phyloP scores from a whole-genome alignment of 2,797 vertebrate genomes.

The Coranthus polyacanthus region DNA sequence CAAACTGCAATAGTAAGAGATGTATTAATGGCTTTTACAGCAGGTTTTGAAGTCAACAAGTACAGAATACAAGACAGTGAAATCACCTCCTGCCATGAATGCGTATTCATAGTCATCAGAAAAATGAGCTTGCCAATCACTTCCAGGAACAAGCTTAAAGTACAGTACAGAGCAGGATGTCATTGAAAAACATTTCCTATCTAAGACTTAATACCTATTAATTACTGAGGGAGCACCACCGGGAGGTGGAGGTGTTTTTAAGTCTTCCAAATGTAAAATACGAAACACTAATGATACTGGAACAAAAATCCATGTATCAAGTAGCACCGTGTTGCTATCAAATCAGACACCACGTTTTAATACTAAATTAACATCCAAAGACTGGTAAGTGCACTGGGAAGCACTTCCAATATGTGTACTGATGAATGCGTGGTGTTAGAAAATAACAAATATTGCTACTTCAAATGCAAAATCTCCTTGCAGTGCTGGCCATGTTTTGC shows the following conservation, averaged over 20 bases:
- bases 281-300: constrained; percentile 47
- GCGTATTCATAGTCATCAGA: constrained; percentile 75
- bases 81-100: constrained; percentile 69
- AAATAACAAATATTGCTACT: constrained; percentile 67
- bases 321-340: constrained; percentile 52
- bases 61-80: constrained; percentile 62
- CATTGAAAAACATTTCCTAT: constrained; percentile 77
- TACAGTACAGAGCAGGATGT: constrained; percentile 71
- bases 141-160: constrained; percentile 71
- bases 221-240: constrained; percentile 73
- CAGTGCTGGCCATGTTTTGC: constrained; percentile 47
- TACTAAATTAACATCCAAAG: constrained; percentile 65
- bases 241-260: constrained; percentile 59
- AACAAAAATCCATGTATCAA: constrained; percentile 28
- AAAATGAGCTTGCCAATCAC: constrained; percentile 81
- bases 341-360: constrained; percentile 65
- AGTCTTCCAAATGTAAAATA: constrained; percentile 60
- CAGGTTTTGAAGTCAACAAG: constrained; percentile 70
- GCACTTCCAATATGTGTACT: constrained; percentile 59
- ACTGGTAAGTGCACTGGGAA: constrained; percentile 40
- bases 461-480: constrained; percentile 61
- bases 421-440: constrained; percentile 31
- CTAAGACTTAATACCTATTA: constrained; percentile 76
- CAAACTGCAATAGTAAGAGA: constrained; percentile 68
- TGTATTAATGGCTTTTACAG: constrained; percentile 72